Evolutionary conservation across 1,140 invertebrate species (phyloP).

Genomic region (Mylabris phalerata): DNA sequence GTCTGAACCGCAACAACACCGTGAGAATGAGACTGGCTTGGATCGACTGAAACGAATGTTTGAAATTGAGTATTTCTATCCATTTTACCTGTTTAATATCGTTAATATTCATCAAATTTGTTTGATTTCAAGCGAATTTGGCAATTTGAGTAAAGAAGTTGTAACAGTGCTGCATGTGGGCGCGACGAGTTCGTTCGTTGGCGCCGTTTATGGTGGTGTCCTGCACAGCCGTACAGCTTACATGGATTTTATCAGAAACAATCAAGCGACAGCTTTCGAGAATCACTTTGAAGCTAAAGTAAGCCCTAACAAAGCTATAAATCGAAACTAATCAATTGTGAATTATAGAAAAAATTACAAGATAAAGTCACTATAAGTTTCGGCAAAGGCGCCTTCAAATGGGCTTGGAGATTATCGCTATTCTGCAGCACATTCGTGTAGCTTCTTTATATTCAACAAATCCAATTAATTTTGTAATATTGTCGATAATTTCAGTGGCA

Average conservation of each 20-base stretch:
- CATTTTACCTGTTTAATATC: background rate
- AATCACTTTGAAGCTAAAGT: constrained; percentile 63
- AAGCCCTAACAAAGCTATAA: constrained; percentile 21
- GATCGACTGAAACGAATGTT: constrained; percentile 32
- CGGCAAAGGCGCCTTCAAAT: constrained; percentile 58
- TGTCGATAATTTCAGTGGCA: constrained; percentile 42
- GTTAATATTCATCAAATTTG: background rate
- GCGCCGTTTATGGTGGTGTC: constrained; percentile 56
- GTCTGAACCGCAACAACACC: too few species aligned
- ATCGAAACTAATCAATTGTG: background rate
- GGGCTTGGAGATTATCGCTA: constrained; percentile 55
- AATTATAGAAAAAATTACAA: constrained; percentile 56
- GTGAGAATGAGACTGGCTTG: constrained; percentile 25
- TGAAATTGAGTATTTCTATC: constrained; percentile 26
- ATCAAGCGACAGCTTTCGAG: constrained; percentile 61
- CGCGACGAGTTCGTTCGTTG: constrained; percentile 49
- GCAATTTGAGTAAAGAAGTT: constrained; percentile 51
- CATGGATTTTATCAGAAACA: constrained; percentile 62
- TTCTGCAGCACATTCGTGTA: constrained; percentile 61
- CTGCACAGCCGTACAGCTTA: constrained; percentile 51
- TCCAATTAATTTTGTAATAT: background rate
- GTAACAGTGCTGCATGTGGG: constrained; percentile 51
- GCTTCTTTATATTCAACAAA: constrained; percentile 22
- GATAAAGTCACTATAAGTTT: constrained; percentile 57
- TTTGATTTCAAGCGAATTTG: constrained; percentile 51